Evolutionary conservation across 1,140 invertebrate genomes (phyloP), one percentile per base, ranked within the genome.

Genomic region (Bilobella aurantiaca): DNA sequence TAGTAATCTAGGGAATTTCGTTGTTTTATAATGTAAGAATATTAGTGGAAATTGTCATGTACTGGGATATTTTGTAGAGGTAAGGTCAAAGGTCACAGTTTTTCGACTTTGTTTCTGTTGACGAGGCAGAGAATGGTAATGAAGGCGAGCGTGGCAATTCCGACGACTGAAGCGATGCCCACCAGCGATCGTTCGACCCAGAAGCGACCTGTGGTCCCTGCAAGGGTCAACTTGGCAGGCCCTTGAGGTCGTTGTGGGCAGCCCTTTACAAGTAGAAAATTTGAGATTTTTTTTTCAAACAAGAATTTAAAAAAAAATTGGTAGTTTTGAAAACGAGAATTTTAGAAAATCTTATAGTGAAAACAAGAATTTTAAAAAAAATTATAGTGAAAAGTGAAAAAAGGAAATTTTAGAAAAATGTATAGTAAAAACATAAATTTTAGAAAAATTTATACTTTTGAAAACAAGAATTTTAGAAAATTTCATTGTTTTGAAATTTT

Each of bases 71-170:
- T n/a, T 42, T 8, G 37, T 42, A 42, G 37, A 42, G 37, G n/a
- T n/a, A 5, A 23, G 49, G 49, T 42, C 34, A 42, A 18, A 42
- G 58, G 28, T 34, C 25, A 59, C 5, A 8, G 8, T 25, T 68
- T 62, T 64, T 68, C 57, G 3, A 23, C 59, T 34, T 67, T 42
- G 42, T 63, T 59, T 66, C 70, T 47, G 57, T 67, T 69, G 5
- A 72, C 60, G n/a, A 72, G 63, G 47, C 70, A 72, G 58, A 72
- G 46, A 60, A 72, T 72, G 8, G 69, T 59, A 56, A 72, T 72
- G 23, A 67, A 64, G 49, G 62, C 62, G 27, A 72, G 66, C 16
- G 67, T 69, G 3, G 67, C 70, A n/a, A 72, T 72, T 56, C 61
- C 68, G 2, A 72, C 68, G n/a, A 72, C 70, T 25, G 68, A 67